Evolutionary conservation across 1,140 invertebrate species (phyloP).

Genomic region (Bombus balteatus): DNA sequence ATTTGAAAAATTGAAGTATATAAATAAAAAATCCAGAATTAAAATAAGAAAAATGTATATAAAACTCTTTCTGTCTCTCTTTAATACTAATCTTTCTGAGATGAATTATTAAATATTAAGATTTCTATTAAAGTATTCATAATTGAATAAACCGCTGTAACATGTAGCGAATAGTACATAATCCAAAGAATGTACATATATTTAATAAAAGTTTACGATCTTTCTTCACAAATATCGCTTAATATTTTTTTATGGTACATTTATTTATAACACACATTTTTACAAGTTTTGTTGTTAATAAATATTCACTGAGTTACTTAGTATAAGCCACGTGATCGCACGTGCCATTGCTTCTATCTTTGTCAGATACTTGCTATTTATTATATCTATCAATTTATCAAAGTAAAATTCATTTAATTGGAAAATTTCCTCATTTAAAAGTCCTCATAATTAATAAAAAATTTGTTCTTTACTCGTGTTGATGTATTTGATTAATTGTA

Average conservation of each 20-base stretch:
- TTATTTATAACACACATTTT: neutral
- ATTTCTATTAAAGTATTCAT: neutral
- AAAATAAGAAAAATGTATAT: neutral
- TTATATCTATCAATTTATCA: slow-evolving; percentile 9
- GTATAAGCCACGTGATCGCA: slow-evolving; percentile 78
- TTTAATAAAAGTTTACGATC: neutral
- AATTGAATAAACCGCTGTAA: neutral
- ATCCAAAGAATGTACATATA: neutral
- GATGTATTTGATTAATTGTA: neutral
- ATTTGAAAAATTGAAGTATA: neutral
- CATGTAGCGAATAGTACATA: too few relatives aligned
- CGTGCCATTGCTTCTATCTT: slow-evolving; percentile 70
- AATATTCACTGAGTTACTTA: slow-evolving; percentile 40
- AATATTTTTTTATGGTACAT: neutral
- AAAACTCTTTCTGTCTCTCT: neutral
- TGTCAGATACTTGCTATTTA: slow-evolving; percentile 16
- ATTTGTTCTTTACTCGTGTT: neutral
- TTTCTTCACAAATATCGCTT: neutral
- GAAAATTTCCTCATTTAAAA: neutral
- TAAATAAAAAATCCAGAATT: neutral
- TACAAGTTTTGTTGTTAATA: neutral
- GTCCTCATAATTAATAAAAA: neutral
- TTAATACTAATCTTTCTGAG: neutral
- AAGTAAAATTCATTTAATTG: neutral
- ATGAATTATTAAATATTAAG: slow-evolving; percentile 7